Evolutionary conservation across 2,888 invertebrate species (phyloP).

Genomic region (Thalpophila matura): DNA sequence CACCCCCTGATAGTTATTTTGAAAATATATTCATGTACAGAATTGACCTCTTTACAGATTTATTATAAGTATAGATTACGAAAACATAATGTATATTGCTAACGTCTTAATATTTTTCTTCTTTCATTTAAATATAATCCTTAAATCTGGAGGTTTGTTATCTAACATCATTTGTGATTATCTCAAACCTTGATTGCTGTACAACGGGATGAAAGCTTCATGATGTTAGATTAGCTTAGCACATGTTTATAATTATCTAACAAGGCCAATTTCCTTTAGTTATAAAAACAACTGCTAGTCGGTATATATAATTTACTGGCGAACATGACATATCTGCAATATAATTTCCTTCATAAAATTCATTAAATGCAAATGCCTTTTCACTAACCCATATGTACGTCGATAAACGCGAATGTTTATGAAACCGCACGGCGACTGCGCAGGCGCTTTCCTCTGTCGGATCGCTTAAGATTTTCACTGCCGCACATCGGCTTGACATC

Average conservation of each 20-base stretch:
- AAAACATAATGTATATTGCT: too few species aligned
- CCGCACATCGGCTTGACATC: constrained; percentile 60
- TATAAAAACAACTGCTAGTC: not conserved
- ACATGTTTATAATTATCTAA: not conserved
- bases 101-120: too few species aligned
- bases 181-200: too few species aligned
- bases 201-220: too few species aligned
- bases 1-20: too few species aligned
- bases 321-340: constrained; percentile 3
- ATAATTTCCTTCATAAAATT: constrained; percentile 19
- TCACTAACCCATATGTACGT: constrained; percentile 17
- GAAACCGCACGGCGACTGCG: constrained; percentile 10
- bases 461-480: constrained; percentile 53
- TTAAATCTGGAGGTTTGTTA: too few species aligned
- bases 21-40: too few species aligned
- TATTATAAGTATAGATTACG: too few species aligned
- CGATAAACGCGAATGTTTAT: constrained; percentile 38
- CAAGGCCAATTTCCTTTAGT: not conserved
- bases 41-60: too few species aligned
- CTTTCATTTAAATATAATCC: too few species aligned
- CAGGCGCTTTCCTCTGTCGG: constrained; percentile 17
- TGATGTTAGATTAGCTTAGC: constrained; percentile 14
- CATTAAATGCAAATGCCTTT: constrained; percentile 16
- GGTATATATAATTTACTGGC: not conserved
- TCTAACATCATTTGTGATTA: too few species aligned